Evolutionary conservation across 2,888 invertebrate genomes (phyloP), one percentile per base, ranked within the genome.

Genomic region (Xanthostigma xanthostigma): DNA sequence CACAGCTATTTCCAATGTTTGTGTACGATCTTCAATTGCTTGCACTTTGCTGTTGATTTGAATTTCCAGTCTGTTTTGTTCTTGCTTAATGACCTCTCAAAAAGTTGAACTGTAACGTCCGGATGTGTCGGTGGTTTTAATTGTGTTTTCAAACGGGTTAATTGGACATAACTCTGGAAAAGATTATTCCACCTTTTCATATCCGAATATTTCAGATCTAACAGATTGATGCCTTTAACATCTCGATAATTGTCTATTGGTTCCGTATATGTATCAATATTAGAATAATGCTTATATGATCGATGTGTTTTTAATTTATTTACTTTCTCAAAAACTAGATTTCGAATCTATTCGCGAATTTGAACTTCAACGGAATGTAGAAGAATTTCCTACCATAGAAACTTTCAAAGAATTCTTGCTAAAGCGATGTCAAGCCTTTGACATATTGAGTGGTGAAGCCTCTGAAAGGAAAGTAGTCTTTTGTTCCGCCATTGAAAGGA

Each of bases 11-110:
- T n/a, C n/a, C n/a, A n/a, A n/a, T n/a, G n/a, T n/a, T n/a, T n/a
- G n/a, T n/a, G n/a, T n/a, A n/a, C n/a, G n/a, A n/a, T n/a, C n/a
- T n/a, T n/a, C n/a, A n/a, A n/a, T n/a, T n/a, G n/a, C n/a, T n/a
- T n/a, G n/a, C n/a, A n/a, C n/a, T n/a, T n/a, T n/a, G n/a, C 83
- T 73, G 10, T 91, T 88, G 67, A 92, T 93, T 63, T 76, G 89
- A 38, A 94, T n/a, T n/a, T n/a, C n/a, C n/a, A n/a, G n/a, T n/a
- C n/a, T n/a, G n/a, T n/a, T n/a, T n/a, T n/a, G n/a, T n/a, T n/a
- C n/a, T n/a, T n/a, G n/a, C n/a, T n/a, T n/a, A n/a, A 66, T 0
- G 93, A 93, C 45, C 94, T 72, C 64, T 94, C 94, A 78, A 92
- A 88, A 58, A 94, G 72, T 66, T 92, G 93, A 8, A 90, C 78